Conservation (phyloP, 2,888 invertebrate species). For the Calliphora vomitoria region DNA sequence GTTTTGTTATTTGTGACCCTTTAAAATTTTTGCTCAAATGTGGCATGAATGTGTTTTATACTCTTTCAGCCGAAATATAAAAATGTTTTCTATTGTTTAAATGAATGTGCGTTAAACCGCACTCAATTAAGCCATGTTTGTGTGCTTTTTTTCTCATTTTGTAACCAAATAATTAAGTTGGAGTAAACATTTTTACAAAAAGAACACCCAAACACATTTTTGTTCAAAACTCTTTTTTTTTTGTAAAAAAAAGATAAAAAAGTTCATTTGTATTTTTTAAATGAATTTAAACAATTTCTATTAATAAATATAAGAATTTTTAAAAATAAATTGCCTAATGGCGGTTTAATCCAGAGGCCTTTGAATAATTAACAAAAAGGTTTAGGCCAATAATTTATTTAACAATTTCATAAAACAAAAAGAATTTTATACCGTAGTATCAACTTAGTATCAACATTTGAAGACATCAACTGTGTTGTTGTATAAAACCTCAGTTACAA, state of each 20-base stretch:
- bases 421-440: background rate
- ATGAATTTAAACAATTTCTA: constrained; percentile 82
- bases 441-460: background rate
- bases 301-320: constrained; percentile 79
- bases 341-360: constrained; percentile 35
- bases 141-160: constrained; percentile 21
- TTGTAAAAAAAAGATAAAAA: background rate
- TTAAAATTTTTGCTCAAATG: constrained; percentile 40
- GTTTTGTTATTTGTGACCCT: constrained; percentile 68
- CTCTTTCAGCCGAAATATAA: constrained; percentile 20
- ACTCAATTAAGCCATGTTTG: constrained; percentile 71
- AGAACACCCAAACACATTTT: constrained; percentile 25
- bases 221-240: background rate
- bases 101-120: constrained; percentile 71
- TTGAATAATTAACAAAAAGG: constrained; percentile 46
- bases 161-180: constrained; percentile 75
- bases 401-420: constrained; percentile 43
- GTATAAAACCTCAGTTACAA: constrained; percentile 39
- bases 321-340: constrained; percentile 56
- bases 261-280: constrained; percentile 11
- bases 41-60: constrained; percentile 27
- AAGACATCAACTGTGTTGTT: background rate
- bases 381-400: constrained; percentile 17
- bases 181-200: constrained; percentile 76
- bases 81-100: constrained; percentile 48